Evolutionary conservation across 1,140 invertebrate species (phyloP), one percentile per base, ranked within the genome.

Genomic region (Ctenoplectra terminalis): DNA sequence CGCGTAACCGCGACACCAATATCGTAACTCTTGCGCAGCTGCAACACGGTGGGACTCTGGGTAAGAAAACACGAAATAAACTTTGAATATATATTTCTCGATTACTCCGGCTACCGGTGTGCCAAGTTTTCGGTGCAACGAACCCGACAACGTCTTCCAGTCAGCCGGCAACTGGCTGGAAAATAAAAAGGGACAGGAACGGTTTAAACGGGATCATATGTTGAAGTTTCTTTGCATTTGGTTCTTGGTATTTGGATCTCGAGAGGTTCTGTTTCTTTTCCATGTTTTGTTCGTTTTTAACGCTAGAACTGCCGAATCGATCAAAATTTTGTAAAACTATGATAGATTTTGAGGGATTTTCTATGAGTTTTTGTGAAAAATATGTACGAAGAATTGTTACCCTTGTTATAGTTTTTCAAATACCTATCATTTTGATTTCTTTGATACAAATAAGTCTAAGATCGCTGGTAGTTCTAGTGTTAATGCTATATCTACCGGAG

Each of bases 11-110:
- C 86, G 78, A 88, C 80, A 88, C 56, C 84, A 63, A 86, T 90
- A 87, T 87, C 82, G 86, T 86, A 82, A 87, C 81, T 89, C 73
- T 87, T 60, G 83, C 77, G 79, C 87, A 88, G 87, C 87, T 86
- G 87, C 84, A 72, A 76, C 82, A 88, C 86, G 87, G 82, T 89
- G 90, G 88, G 90, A 77, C 90, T 91, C 90, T 88, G 85, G 86
- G 82, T 88, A 88, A 87, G 88, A 90, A 83, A 89, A 89, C 81
- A 89, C 81, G 75, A 67, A 87, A 82, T 83, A 88, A n/a, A 87
- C 86, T 87, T 87, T 87, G 85, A 87, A 87, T 87, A 87, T 87
- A 87, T 82, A 87, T 87, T 87, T 87, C 77, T 81, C 82, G 69
- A 87, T 87, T 87, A 87, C 85, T 73, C n/a, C 61, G 76, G 76